phyloP scores from a whole-genome alignment of 2,797 vertebrate genomes.

The Dallia pectoralis region DNA sequence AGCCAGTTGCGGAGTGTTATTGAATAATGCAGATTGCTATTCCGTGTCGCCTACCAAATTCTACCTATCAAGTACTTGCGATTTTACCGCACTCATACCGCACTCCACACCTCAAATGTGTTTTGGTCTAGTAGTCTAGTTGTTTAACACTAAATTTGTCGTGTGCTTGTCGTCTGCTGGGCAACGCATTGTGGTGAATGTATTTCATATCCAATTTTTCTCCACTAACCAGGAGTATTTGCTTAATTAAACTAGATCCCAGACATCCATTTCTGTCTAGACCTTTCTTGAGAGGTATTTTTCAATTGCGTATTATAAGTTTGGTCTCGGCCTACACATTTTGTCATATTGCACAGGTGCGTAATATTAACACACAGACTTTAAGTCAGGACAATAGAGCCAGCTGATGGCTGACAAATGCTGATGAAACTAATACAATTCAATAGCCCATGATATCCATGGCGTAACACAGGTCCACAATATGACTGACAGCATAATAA shows the following conservation, averaged over 20 bases:
- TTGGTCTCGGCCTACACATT: constrained; percentile 45
- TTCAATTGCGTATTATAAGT: constrained; percentile 42
- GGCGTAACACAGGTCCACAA: constrained; percentile 24
- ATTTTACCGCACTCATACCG: constrained; percentile 4
- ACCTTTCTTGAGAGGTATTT: constrained; percentile 47
- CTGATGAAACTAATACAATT: constrained; percentile 35
- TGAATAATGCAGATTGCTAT: not conserved
- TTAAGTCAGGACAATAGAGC: constrained; percentile 48
- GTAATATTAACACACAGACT: constrained; percentile 43
- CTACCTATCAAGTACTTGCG: constrained; percentile 3
- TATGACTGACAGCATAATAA: constrained; percentile 36
- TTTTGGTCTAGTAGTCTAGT: too few species aligned
- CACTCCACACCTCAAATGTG: constrained; percentile 12
- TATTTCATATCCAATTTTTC: too few species aligned
- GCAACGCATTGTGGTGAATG: too few species aligned
- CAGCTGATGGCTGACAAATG: constrained; percentile 33
- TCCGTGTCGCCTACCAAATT: constrained; percentile 7
- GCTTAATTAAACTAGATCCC: too few species aligned
- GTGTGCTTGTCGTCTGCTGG: too few species aligned
- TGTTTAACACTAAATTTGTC: too few species aligned
- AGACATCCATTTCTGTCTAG: constrained; percentile 29
- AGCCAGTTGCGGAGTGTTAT: not conserved
- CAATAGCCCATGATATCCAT: constrained; percentile 35
- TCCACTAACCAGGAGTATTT: too few species aligned
- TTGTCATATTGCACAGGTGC: constrained; percentile 16